Percentiles rank a stretch among this genome's conserved stretches.
Evolutionary conservation across 2,113 vertebrate genomes (phyloP).

Genomic region (Emydocephalus ijimae): DNA sequence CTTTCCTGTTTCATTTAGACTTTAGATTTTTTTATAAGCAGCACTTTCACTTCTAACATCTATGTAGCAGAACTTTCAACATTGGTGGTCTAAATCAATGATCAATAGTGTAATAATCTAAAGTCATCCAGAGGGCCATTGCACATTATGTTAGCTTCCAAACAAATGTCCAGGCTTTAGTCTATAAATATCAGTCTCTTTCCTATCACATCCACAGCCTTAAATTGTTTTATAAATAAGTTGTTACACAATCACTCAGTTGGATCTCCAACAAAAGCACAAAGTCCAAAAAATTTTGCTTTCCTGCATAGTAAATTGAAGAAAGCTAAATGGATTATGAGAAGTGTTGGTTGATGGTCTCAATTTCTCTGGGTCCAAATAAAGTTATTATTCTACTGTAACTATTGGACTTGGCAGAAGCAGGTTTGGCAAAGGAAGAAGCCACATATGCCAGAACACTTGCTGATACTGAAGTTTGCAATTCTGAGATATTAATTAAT

Average conservation of each 20-base stretch:
- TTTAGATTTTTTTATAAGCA: not conserved
- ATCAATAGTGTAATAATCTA: not conserved
- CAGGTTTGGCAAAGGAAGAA: not conserved
- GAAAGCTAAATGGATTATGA: slow-evolving; percentile 49
- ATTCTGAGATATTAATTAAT: slow-evolving; percentile 23
- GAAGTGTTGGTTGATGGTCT: slow-evolving; percentile 7
- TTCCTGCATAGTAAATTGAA: slow-evolving; percentile 28
- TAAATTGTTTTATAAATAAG: slow-evolving; percentile 7
- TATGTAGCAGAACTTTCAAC: not conserved
- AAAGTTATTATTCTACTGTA: slow-evolving; percentile 14
- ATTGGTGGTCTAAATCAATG: not conserved
- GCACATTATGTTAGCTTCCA: not conserved
- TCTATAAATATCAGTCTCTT: slow-evolving; percentile 41
- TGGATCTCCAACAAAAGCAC: slow-evolving; percentile 46
- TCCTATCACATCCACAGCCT: not conserved
- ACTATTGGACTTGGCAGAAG: slow-evolving; percentile 28
- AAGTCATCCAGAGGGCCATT: not conserved
- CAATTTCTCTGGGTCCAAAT: not conserved
- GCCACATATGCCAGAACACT: not conserved
- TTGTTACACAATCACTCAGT: not conserved
- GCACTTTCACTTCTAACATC: not conserved
- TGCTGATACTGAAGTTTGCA: not conserved
- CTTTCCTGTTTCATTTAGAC: not conserved
- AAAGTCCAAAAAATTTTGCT: slow-evolving; percentile 36
- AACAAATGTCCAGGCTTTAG: not conserved